A percentile compares a stretch with the other conserved stretches of the same genome.
These are phyloP conservation scores for Enoplosus armatus DNA, from an alignment of 2,797 vertebrate species.

Conservation along the genomic window DNA sequence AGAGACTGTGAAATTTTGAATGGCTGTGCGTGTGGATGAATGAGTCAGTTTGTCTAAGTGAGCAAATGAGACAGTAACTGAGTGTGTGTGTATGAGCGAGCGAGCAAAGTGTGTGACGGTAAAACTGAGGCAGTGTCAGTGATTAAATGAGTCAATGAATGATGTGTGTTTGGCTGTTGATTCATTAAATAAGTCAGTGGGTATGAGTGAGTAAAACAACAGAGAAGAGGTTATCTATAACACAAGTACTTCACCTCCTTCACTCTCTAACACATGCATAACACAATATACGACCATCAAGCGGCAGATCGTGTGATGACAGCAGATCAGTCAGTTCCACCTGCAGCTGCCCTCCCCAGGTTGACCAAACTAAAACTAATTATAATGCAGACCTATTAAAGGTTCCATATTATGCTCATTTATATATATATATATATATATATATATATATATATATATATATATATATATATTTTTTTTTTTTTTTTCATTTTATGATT, in stretches of 20 bases:
- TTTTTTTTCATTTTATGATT: too few relatives aligned
- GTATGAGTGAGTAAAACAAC: background rate
- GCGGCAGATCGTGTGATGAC: background rate
- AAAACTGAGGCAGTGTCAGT: constrained; percentile 4
- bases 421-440: too few relatives aligned
- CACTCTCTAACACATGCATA: background rate
- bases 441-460: too few relatives aligned
- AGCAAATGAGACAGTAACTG: constrained; percentile 3
- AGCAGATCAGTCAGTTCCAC: background rate
- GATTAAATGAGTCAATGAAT: background rate
- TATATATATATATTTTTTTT: too few relatives aligned
- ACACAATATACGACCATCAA: background rate
- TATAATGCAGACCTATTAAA: too few relatives aligned
- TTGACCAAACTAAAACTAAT: background rate
- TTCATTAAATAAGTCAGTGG: constrained; percentile 5
- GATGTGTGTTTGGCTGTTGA: background rate
- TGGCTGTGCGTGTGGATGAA: background rate
- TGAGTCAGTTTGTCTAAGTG: background rate
- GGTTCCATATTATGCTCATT: too few relatives aligned
- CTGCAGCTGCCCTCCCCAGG: background rate
- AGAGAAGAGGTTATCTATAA: background rate
- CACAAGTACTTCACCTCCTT: background rate
- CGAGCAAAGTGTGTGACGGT: background rate
- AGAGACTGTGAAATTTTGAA: background rate
- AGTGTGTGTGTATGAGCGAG: background rate